Base-by-base conservation (phyloP, 2,888 invertebrate genomes). In the Melikaiella ostensackeni region DNA sequence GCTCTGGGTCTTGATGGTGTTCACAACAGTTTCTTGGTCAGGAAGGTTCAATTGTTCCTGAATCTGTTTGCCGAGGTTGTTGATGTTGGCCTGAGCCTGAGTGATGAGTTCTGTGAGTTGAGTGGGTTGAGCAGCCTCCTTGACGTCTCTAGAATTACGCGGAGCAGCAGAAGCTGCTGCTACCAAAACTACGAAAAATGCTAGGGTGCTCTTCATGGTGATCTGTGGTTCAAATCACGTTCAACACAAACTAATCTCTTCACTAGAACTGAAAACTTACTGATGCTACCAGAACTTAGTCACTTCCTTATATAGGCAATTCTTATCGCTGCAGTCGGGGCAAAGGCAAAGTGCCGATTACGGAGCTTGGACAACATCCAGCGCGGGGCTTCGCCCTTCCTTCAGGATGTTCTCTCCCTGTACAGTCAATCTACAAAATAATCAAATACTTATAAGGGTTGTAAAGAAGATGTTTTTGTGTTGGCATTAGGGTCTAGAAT, bases 291-390 rank as follows among this genome's bases (percentile, higher is more conserved):
- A 33, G 30, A 50, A 50, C 70, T 33, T 70, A 63, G 76, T 61
- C 62, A 78, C 78, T 82, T 76, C 78, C 86, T 86, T 88, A 86
- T 89, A 89, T 89, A 89, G 87, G 70, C 83, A 77, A 85, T 82
- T 80, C 85, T 89, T 89, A 89, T 89, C 89, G 62, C 42, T 74
- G 75, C 78, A 76, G 74, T 79, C 85, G 77, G 89, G 89, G 83
- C 88, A 88, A 86, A 86, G 89, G 83, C 88, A 88, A 86, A 86
- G 83, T 85, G 83, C 80, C 70, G 73, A 77, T 80, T 86, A 86
- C 86, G 83, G 81, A 46, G 63, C 78, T 50, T 46, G 30, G 30
- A 21, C 13, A 50, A 50, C 13, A 33, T 11, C 30, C n/a, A 33
- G 9, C 30, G 30, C 30, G 30, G 70, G 70, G 50, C 50, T 70